Evolutionary conservation across 2,113 vertebrate species (phyloP), one percentile per base, ranked within the genome.

Genomic region (Cettia cetti): DNA sequence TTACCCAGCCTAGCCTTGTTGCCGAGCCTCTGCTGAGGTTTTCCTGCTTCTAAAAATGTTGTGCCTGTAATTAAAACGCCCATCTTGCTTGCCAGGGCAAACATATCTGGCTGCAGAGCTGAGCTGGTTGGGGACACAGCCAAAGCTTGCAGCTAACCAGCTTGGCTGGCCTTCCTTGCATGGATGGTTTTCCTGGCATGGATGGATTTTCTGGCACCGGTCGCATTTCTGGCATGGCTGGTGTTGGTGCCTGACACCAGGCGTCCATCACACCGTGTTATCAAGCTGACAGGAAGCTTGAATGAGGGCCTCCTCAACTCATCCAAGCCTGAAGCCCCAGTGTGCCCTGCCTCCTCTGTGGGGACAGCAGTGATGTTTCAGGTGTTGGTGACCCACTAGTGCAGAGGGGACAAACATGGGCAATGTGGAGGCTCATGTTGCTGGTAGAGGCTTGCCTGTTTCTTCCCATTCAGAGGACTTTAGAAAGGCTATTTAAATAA

Each of bases 21-120:
- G 71, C 47, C 1, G 23, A 93, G 60, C 56, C 52, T 88, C 72
- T 9, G 3, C 52, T 90, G 94, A 97, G 92, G 94, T 96, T 96
- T 96, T 96, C 85, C 79, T 86, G 90, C 76, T 96, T 82, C 95
- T 97, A 93, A 96, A 96, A 94, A 96, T 92, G 52, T 52, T 56
- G 44, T 86, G n/a, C n/a, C 92, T 94, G 68, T 94, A 83, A 93
- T 88, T 93, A 96, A 88, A 93, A 94, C 0, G 2, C 72, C 80
- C 64, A 35, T 75, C 68, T 78, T 69, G 10, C 72, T 86, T 91
- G 82, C 88, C 85, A 91, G 70, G 82, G 75, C 85, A 80, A 90
- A 91, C 0, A 9, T n/a, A 86, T 75, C 49, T 0, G 0, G 61
- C 74, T 10, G 0, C 85, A 94, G 78, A 86, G 72, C 65, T 79